Evolutionary conservation across 1,140 invertebrate genomes (phyloP).

Genomic region (Procambarus clarkii): DNA sequence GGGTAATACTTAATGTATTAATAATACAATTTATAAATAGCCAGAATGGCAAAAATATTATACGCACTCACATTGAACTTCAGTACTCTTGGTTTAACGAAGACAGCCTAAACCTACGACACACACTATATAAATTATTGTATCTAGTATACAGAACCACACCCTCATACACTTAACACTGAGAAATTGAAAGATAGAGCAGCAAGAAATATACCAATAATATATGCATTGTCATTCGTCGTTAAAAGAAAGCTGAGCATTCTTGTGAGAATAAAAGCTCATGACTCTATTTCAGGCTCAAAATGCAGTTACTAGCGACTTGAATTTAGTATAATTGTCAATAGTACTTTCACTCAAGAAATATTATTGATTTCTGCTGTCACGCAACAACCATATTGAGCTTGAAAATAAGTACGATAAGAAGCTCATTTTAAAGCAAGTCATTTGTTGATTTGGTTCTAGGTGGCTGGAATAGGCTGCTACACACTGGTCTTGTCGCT

Average conservation of each 20-base stretch:
- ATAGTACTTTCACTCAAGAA: too few relatives aligned
- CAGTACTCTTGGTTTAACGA: not conserved
- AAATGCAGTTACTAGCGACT: not conserved
- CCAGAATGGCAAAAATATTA: too few relatives aligned
- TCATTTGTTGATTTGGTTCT: not conserved
- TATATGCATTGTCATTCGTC: slow-evolving; percentile 16
- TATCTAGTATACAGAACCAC: slow-evolving; percentile 5
- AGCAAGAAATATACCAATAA: slow-evolving; percentile 20
- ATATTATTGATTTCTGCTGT: too few relatives aligned
- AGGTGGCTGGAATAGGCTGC: not conserved
- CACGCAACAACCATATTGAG: not conserved
- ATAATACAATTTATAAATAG: too few relatives aligned
- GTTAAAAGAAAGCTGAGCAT: slow-evolving; percentile 7
- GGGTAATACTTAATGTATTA: too few relatives aligned
- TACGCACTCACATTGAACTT: too few relatives aligned
- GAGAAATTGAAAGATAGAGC: slow-evolving; percentile 36
- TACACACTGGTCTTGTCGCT: not conserved
- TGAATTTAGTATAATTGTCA: too few relatives aligned
- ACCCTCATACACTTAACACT: slow-evolving; percentile 26
- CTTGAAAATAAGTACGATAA: not conserved
- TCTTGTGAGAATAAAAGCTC: not conserved
- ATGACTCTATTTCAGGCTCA: slow-evolving; percentile 5
- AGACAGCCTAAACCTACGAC: not conserved
- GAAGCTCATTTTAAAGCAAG: not conserved
- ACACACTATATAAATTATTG: not conserved